Percentiles rank a stretch among this genome's conserved stretches.
Evolutionary conservation across 2,888 invertebrate genomes (phyloP).

Genomic region (Drosophila macrospina): DNA sequence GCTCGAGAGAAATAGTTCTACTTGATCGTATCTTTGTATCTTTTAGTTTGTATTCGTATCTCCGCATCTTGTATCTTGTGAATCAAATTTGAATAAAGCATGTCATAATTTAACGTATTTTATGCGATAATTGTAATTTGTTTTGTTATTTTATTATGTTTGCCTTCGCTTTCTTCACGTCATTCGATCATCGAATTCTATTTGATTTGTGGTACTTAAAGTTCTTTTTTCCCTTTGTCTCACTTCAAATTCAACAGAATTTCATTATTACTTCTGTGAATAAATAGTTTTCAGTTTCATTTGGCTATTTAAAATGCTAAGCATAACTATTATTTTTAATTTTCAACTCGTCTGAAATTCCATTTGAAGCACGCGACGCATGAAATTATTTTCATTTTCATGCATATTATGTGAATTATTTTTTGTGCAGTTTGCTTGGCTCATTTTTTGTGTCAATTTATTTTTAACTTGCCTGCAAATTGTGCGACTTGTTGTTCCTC

Average conservation of each 20-base stretch:
- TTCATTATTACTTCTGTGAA: neutral
- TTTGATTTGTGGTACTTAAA: slow-evolving; percentile 18
- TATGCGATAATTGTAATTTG: slow-evolving; percentile 14
- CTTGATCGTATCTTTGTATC: slow-evolving; percentile 55
- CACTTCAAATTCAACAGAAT: slow-evolving; percentile 5
- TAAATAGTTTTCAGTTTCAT: slow-evolving; percentile 40
- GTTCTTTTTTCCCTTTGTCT: slow-evolving; percentile 1
- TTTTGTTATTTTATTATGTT: slow-evolving; percentile 25
- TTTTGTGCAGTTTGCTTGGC: slow-evolving; percentile 17
- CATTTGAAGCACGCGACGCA: slow-evolving; percentile 37
- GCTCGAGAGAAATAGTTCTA: slow-evolving; percentile 30
- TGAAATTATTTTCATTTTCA: slow-evolving; percentile 14
- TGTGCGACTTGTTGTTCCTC: slow-evolving; percentile 8
- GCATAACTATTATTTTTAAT: slow-evolving; percentile 27
- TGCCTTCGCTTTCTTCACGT: slow-evolving; percentile 1
- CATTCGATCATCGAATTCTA: slow-evolving; percentile 9
- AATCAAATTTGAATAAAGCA: slow-evolving; percentile 15
- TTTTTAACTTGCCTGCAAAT: slow-evolving; percentile 42
- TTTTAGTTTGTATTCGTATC: slow-evolving; percentile 19
- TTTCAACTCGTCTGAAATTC: slow-evolving; percentile 17
- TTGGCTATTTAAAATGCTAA: slow-evolving; percentile 38
- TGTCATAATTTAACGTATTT: slow-evolving; percentile 37
- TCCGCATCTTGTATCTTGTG: slow-evolving; percentile 30
- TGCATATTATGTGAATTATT: slow-evolving; percentile 21
- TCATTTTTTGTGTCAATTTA: slow-evolving; percentile 39